Percentiles rank a stretch among this genome's conserved stretches.
Evolutionary conservation across 1,140 invertebrate genomes (phyloP).

Genomic region (Sycophaga agraensis): DNA sequence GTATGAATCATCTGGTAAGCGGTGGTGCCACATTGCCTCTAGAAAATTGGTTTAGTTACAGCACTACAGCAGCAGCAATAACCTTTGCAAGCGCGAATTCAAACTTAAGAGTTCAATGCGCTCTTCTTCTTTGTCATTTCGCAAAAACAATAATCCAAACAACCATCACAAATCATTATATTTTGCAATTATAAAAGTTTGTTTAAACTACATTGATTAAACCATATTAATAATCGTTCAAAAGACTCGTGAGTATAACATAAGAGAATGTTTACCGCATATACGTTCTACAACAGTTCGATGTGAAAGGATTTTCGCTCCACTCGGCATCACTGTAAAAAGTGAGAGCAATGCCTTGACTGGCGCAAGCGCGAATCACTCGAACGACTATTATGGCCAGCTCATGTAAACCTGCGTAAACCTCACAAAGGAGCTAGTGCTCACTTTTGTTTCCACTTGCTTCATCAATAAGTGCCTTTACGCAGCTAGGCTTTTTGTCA

Average conservation of each 20-base stretch:
- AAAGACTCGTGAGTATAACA: too few relatives aligned
- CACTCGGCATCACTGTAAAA: background rate
- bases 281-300: background rate
- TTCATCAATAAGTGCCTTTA: background rate
- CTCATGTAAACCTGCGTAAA: background rate
- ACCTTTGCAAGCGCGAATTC: too few relatives aligned
- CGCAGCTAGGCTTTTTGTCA: background rate
- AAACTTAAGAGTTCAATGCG: too few relatives aligned
- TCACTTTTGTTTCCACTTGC: background rate
- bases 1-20: conserved; percentile 13
- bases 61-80: too few relatives aligned
- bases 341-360: conserved; percentile 24
- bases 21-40: background rate
- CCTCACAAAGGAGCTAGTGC: conserved; percentile 16
- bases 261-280: too few relatives aligned
- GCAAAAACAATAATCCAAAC: too few relatives aligned
- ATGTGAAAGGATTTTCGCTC: background rate
- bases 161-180: too few relatives aligned
- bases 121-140: too few relatives aligned
- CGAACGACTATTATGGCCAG: conserved; percentile 4
- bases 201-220: too few relatives aligned
- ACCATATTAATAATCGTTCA: too few relatives aligned
- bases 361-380: conserved; percentile 22
- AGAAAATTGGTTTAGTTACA: too few relatives aligned
- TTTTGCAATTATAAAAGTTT: too few relatives aligned